Base-by-base conservation (phyloP, 2,888 invertebrate genomes). In the Onthophagus sagittarius region DNA sequence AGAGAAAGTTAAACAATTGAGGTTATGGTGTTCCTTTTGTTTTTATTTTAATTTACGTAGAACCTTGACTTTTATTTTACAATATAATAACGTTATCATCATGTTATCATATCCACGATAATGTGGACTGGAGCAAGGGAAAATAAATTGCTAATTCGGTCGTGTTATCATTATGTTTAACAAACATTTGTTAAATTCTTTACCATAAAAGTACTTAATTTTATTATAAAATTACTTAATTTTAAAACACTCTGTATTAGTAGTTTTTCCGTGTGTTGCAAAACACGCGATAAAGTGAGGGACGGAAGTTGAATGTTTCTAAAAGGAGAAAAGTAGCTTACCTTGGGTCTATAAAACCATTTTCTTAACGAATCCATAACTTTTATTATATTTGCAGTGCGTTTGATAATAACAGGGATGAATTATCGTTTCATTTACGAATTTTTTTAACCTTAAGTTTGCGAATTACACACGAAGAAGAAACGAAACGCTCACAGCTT, bases 331-430 rank as follows among this genome's bases (percentile, higher is more conserved):
- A 71, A 62, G 31, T 15, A n/a, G 23, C 73, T 73, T 76, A 80
- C 80, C 78, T 80, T 80, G 63, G 80, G 80, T 73, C 78, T 80
- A 73, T 78, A 80, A 75, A 80, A 80, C 80, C 80, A 80, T 72
- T 79, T 79, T 76, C 80, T 77, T 64, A 80, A 72, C 65, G 80
- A 79, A 72, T 80, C 80, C 80, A 80, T 78, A 11, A 14, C 31
- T 63, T 73, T 14, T 15, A 31, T 53, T 9, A 53, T 7, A 53
- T 53, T 53, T 53, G 3, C 2, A 23, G 23, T 23, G 23, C 23
- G 23, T 23, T 23, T 23, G 23, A 3, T 23, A 23, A 23, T 23
- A 23, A 23, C 11, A 53, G 39, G 39, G 11, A 9, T 11, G 39
- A 53, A 53, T 33, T 72, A 14, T 13, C 33, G 63, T 62, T 71